phyloP scores from a whole-genome alignment of 2,113 vertebrate genomes.

The Prionailurus viverrinus region DNA sequence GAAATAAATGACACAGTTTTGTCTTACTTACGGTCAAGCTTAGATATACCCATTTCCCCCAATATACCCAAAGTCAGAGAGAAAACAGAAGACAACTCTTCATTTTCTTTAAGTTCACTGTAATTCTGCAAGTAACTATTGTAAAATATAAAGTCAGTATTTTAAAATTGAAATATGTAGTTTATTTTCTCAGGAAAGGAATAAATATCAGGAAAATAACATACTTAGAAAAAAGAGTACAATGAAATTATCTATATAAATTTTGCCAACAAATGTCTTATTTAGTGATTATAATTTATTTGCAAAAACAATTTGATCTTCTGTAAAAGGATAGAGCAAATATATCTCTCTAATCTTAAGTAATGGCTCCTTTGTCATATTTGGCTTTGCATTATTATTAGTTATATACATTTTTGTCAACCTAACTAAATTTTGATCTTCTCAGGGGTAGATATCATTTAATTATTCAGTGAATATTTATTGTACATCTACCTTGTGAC shows the following conservation, averaged over 20 bases:
- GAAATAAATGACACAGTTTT: background rate
- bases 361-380: background rate
- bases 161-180: slow-evolving; percentile 6
- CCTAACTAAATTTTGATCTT: slow-evolving; percentile 20
- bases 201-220: slow-evolving; percentile 13
- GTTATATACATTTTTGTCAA: background rate
- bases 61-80: background rate
- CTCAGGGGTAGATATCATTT: background rate
- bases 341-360: background rate
- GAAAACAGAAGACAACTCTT: slow-evolving; percentile 1
- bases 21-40: slow-evolving; percentile 10
- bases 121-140: background rate
- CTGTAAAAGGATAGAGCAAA: slow-evolving; percentile 21
- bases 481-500: background rate
- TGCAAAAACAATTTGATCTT: slow-evolving; percentile 13
- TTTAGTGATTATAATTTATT: slow-evolving; percentile 3
- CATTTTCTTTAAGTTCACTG: background rate
- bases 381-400: slow-evolving; percentile 24
- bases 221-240: background rate
- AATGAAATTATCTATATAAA: slow-evolving; percentile 8
- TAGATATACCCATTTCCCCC: background rate
- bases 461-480: slow-evolving; percentile 3
- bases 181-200: slow-evolving; percentile 53
- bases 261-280: background rate
- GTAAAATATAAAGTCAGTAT: slow-evolving; percentile 7